Evolutionary conservation across 1,140 invertebrate genomes (phyloP).

Genomic region (Drosophila setifemur): DNA sequence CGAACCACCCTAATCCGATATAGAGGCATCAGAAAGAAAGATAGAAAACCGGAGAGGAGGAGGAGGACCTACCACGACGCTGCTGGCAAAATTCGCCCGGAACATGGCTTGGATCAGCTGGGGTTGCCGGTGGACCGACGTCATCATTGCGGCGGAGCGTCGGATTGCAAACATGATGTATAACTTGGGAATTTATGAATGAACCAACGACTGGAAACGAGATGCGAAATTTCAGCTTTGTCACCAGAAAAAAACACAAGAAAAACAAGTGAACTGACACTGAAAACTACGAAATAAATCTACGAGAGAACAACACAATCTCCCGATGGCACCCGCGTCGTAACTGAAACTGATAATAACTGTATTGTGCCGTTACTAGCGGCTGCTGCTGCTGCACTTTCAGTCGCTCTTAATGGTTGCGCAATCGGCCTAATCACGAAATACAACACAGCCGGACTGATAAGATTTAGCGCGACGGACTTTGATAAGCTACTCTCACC

Average conservation of each 20-base stretch:
- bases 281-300: slow-evolving; percentile 12
- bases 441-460: slow-evolving; percentile 28
- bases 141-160: slow-evolving; percentile 37
- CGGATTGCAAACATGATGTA: slow-evolving; percentile 62
- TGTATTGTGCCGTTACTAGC: slow-evolving; percentile 35
- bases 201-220: slow-evolving; percentile 35
- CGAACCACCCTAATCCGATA: slow-evolving; percentile 8
- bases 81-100: slow-evolving; percentile 56
- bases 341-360: slow-evolving; percentile 45
- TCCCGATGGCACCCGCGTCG: slow-evolving; percentile 5
- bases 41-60: background rate
- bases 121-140: slow-evolving; percentile 25
- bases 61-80: slow-evolving; percentile 50
- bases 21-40: background rate
- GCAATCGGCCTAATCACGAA: slow-evolving; percentile 60
- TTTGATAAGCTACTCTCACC: slow-evolving; percentile 19
- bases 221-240: slow-evolving; percentile 21
- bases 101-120: slow-evolving; percentile 25
- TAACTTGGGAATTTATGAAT: slow-evolving; percentile 31
- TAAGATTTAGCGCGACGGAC: slow-evolving; percentile 41
- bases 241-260: slow-evolving; percentile 20
- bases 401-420: slow-evolving; percentile 36
- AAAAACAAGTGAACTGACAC: slow-evolving; percentile 11
- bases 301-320: slow-evolving; percentile 1
- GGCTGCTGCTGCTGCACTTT: slow-evolving; percentile 21